These are phyloP conservation scores for Drosophila engyochracea DNA, from an alignment of 2,888 invertebrate genomes.

Conservation along the genomic window DNA sequence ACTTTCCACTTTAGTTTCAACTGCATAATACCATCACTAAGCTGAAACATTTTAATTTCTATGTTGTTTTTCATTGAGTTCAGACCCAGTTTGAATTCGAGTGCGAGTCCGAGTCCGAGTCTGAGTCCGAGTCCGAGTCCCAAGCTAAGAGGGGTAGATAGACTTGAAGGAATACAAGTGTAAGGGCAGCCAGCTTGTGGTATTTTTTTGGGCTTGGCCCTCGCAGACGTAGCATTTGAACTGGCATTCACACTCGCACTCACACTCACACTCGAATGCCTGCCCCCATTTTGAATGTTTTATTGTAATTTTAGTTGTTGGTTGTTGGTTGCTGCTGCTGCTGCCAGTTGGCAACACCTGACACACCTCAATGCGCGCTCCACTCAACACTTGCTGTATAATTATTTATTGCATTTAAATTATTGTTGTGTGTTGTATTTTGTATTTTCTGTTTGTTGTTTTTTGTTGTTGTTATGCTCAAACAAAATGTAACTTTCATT, in stretches of 20 bases:
- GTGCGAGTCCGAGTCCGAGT: constrained; percentile 13
- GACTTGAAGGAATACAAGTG: constrained; percentile 30
- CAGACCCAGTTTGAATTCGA: constrained; percentile 13
- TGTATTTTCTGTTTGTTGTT: constrained; percentile 20
- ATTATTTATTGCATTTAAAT: constrained; percentile 83
- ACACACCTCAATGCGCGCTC: constrained; percentile 79
- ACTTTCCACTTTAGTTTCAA: not conserved
- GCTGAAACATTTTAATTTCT: constrained; percentile 6
- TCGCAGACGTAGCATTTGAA: constrained; percentile 11
- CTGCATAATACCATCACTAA: constrained; percentile 4
- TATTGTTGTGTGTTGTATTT: constrained; percentile 66
- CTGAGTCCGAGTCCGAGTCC: not conserved
- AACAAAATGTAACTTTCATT: constrained; percentile 68
- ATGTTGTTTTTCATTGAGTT: constrained; percentile 6
- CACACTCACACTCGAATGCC: constrained; percentile 16
- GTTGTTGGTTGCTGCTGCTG: constrained; percentile 35
- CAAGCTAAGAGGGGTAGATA: constrained; percentile 22
- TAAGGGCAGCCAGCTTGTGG: constrained; percentile 15
- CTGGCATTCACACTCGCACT: not conserved
- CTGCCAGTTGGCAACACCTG: constrained; percentile 65
- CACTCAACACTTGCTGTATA: constrained; percentile 81
- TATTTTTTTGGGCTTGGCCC: constrained; percentile 61
- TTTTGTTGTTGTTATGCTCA: constrained; percentile 38
- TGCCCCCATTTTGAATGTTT: constrained; percentile 65
- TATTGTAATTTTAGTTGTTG: constrained; percentile 58